Base-by-base conservation (phyloP, 1,140 invertebrate species). In the Atopsyche davidsoni region DNA sequence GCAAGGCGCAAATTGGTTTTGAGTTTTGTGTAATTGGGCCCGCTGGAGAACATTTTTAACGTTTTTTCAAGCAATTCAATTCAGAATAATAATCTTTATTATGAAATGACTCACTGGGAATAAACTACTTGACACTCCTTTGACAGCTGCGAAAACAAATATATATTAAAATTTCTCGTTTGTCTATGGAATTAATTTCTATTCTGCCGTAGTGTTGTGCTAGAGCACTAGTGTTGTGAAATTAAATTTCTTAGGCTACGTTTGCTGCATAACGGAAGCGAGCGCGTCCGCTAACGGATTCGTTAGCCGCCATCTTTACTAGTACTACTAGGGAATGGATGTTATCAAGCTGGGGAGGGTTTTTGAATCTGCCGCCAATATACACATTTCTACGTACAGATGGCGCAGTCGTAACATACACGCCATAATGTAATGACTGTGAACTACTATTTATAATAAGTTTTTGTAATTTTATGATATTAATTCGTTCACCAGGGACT, bases 1-100 rank as follows among this genome's bases (percentile, higher is more conserved):
- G 90, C 83, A 57, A 98, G 73, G 57, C 92, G 78, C 24, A 99
- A 71, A 75, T 98, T 92, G 9, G 96, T 99, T 78, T 98, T 98
- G 41, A 99, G 73, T 72, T 99, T 99, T 0, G 83, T 84, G 63
- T 96, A 96, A 75, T 92, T 94, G 7, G 88, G 84, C 22, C 82
- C 81, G 60, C 83, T 87, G 2, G 86, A 85, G 78, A 94, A 92
- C 90, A 94, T 95, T 35, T 46, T 51, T 18, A 22, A 6, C 19
- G 21, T 35, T 23, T 18, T 3, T 13, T n/a, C n/a, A n/a, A n/a
- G n/a, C n/a, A n/a, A n/a, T n/a, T n/a, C n/a, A n/a, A n/a, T n/a
- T n/a, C n/a, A n/a, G n/a, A n/a, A n/a, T n/a, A n/a, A n/a, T n/a
- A n/a, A n/a, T n/a, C n/a, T n/a, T n/a, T n/a, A n/a, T n/a, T n/a